phyloP scores from a whole-genome alignment of 2,888 invertebrate species.

The Theretra japonica region DNA sequence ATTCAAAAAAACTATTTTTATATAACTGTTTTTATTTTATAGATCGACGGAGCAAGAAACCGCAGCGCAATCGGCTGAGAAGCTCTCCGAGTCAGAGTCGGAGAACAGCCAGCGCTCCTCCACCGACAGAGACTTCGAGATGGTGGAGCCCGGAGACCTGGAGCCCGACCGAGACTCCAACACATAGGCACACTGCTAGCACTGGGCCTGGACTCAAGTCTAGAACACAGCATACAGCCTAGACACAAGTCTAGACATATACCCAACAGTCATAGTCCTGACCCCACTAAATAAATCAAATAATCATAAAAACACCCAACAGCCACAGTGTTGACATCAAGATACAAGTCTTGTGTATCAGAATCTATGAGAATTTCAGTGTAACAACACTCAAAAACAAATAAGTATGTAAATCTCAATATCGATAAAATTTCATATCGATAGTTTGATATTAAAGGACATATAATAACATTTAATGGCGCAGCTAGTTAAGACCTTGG shows the following conservation, averaged over 20 bases:
- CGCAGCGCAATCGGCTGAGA: conserved; percentile 54
- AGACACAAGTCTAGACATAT: no score
- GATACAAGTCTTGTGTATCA: no score
- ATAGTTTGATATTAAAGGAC: no score
- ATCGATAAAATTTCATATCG: no score
- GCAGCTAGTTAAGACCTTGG: no score
- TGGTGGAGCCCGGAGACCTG: conserved; percentile 89
- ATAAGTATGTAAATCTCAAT: no score
- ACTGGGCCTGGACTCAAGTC: background rate
- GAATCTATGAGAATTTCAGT: no score
- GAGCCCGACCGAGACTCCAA: conserved; percentile 61
- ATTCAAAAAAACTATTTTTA: background rate
- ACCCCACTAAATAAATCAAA: background rate
- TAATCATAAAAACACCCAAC: background rate
- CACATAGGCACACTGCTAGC: conserved; percentile 8
- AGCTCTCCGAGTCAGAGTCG: conserved; percentile 91
- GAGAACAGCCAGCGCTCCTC: conserved; percentile 92
- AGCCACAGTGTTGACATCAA: no score
- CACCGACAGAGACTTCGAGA: conserved; percentile 94
- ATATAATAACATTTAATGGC: no score
- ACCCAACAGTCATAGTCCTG: background rate
- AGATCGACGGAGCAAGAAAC: conserved; percentile 43
- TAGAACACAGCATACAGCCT: no score
- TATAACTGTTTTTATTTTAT: background rate
- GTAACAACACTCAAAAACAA: no score